Evolutionary conservation across 2,113 vertebrate genomes (phyloP), one percentile per base, ranked within the genome.

Genomic region (Sturnus vulgaris): DNA sequence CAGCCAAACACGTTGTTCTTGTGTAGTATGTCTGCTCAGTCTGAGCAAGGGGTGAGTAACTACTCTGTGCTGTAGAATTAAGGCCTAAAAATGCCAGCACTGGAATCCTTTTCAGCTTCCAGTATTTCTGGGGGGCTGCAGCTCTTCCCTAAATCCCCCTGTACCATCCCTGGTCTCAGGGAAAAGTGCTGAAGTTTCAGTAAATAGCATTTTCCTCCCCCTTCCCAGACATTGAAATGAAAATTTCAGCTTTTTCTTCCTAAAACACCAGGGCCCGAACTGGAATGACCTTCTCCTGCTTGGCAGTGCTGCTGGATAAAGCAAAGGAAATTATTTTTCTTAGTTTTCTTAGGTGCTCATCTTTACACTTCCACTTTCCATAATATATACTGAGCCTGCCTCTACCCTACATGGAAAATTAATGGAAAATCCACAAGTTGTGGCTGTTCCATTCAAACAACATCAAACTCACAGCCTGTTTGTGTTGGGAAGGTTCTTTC

Each of bases 331-430:
- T 9, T 0, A 17, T 46, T 82, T 69, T 42, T 22, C 17, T 63
- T 21, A 1, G 6, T 59, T 76, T 50, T 22, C 21, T 42, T 37
- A 50, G 12, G 30, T 39, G 80, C 31, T 64, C 33, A 27, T 28
- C 35, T 56, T 73, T 19, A n/a, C 23, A 23, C 20, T 39, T 35
- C 16, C 1, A 22, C 1, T 57, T 52, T 35, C 35, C 33, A 3
- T 4, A n/a, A 5, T 2, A 5, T 0, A 49, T 7, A 9, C 25
- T 40, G 33, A 50, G 14, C 35, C 60, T 82, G 21, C 15, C 35
- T 35, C 39, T 10, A 39, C 12, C 31, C 55, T 31, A 5, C 3
- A 0, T 28, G 37, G 39, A 44, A 4, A 35, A 16, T 13, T 0
- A 33, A 46, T 15, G 14, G 49, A 27, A 70, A 88, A 50, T 6